phyloP scores from a whole-genome alignment of 2,797 vertebrate species.

The Borostomias antarcticus region DNA sequence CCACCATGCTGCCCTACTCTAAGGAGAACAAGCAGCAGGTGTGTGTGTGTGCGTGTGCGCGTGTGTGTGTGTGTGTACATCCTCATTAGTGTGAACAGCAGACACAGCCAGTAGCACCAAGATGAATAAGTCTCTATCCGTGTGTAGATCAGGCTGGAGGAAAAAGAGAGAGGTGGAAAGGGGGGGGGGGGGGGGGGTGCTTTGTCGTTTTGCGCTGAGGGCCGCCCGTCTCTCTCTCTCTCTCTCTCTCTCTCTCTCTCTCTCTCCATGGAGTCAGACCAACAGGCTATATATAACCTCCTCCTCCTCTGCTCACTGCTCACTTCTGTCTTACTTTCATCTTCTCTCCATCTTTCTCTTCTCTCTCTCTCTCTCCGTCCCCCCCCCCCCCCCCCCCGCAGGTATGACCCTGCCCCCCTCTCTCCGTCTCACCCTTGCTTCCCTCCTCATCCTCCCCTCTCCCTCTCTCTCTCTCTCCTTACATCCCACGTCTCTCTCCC shows the following conservation, averaged over 20 bases:
- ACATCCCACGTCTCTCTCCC: constrained; percentile 1
- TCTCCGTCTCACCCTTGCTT: not conserved
- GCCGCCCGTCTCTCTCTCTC: not conserved
- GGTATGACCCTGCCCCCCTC: no score
- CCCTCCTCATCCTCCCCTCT: constrained; percentile 9
- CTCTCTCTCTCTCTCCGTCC: not conserved
- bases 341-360: not conserved
- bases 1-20: constrained; percentile 97
- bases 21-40: constrained; percentile 99
- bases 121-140: no score
- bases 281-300: not conserved
- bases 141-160: no score
- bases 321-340: not conserved
- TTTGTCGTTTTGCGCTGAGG: not conserved
- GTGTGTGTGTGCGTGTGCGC: constrained; percentile 25
- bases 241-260: no score
- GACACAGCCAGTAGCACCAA: no score
- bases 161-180: no score
- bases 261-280: not conserved
- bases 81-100: no score
- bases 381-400: not conserved
- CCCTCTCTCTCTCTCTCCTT: constrained; percentile 8
- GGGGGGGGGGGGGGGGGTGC: no score
- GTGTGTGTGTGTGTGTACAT: constrained; percentile 13
- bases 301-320: not conserved